Percentiles rank a stretch among this genome's conserved stretches.
phyloP scores from a whole-genome alignment of 2,113 vertebrate genomes.

The Spilogale gracilis region DNA sequence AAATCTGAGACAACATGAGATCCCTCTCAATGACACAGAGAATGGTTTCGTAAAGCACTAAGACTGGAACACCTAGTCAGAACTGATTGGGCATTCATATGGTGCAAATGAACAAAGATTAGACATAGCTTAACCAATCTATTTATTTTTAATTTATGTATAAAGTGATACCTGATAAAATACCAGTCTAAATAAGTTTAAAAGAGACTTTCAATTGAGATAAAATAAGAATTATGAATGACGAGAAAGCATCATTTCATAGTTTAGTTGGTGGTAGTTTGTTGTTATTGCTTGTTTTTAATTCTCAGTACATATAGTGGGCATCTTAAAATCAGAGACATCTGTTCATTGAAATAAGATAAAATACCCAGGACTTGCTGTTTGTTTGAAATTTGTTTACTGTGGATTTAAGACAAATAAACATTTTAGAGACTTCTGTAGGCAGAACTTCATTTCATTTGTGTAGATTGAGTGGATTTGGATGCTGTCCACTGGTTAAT shows the following conservation, averaged over 20 bases:
- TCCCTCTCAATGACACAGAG: background rate
- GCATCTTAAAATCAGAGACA: background rate
- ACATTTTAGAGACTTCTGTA: background rate
- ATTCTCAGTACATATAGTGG: background rate
- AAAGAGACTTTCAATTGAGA: background rate
- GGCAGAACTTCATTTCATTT: background rate
- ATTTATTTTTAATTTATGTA: background rate
- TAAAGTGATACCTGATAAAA: background rate
- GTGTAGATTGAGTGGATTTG: background rate
- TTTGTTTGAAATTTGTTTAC: constrained; percentile 12
- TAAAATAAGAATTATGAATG: background rate
- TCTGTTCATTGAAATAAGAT: background rate
- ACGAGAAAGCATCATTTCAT: background rate
- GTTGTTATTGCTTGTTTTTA: background rate
- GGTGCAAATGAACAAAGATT: background rate
- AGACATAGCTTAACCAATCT: background rate
- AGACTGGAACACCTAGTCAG: background rate
- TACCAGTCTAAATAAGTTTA: background rate
- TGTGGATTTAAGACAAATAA: background rate
- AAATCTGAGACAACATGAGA: background rate
- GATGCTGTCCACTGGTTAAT: background rate
- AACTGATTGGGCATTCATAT: background rate
- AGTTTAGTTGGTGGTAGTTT: background rate
- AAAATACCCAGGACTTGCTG: background rate
- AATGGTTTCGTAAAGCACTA: background rate